phyloP scores from a whole-genome alignment of 2,888 invertebrate genomes.

The Heliconius cydno region DNA sequence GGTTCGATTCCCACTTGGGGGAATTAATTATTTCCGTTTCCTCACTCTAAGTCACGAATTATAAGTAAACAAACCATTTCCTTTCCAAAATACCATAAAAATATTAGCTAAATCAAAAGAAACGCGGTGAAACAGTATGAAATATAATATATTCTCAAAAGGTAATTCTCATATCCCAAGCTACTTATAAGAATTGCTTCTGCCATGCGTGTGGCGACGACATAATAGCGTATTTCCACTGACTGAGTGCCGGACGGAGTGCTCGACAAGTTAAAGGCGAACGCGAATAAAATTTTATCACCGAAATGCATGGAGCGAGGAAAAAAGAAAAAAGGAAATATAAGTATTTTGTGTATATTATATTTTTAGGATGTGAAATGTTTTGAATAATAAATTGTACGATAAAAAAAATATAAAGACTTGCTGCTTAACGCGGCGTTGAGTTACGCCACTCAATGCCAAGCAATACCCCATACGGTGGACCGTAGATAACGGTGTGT shows the following conservation, averaged over 20 bases:
- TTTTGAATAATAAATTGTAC: no score
- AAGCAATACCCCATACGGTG: no score
- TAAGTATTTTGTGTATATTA: not conserved
- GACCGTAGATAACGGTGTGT: no score
- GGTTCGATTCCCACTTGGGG: not conserved
- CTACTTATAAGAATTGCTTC: slow-evolving; percentile 74
- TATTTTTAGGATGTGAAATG: not conserved
- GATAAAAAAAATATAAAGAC: not conserved
- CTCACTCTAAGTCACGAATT: no score
- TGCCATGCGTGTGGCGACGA: slow-evolving; percentile 74
- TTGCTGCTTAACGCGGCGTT: no score
- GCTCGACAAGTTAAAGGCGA: slow-evolving; percentile 42
- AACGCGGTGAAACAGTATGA: slow-evolving; percentile 51
- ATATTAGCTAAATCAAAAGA: slow-evolving; percentile 28
- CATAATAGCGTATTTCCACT: slow-evolving; percentile 79
- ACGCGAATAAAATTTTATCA: slow-evolving; percentile 28
- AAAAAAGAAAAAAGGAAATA: not conserved
- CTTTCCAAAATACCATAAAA: not conserved
- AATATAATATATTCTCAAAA: slow-evolving; percentile 59
- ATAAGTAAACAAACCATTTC: not conserved
- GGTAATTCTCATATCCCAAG: slow-evolving; percentile 72
- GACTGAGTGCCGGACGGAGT: slow-evolving; percentile 72
- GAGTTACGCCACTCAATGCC: no score
- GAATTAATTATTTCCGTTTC: not conserved
- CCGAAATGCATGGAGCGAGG: slow-evolving; percentile 5